Evolutionary conservation across 2,888 invertebrate genomes (phyloP), one percentile per base, ranked within the genome.

Genomic region (Plagiodera versicolora): DNA sequence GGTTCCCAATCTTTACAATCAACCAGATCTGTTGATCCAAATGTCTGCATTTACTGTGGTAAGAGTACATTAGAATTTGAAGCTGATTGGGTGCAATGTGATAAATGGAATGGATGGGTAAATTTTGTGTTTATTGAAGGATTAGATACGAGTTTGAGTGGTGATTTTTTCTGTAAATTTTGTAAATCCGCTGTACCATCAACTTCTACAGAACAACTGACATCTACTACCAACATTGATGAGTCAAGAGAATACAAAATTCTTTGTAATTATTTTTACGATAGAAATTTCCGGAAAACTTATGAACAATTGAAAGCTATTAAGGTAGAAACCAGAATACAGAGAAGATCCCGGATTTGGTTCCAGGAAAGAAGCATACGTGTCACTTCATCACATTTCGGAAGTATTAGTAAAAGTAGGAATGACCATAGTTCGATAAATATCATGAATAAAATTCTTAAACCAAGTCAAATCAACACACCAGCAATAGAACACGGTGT

Each of bases 41-140:
- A 53, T 53, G 2, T 39, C 14, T 63, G 59, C 20, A 30, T 45
- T 39, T 57, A 63, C 20, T 63, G 63, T 51, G 49, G 49, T 6
- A 17, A 54, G 18, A 50, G 56, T 14, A 16, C n/a, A 11, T 19
- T 46, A 18, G 51, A 60, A 9, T 56, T 50, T 9, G 39, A 9
- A 14, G 59, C 57, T 17, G 32, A 18, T 17, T 60, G 60, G 60
- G 57, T 60, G 2, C 32, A 57, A 28, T 63, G 57, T 17, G 63
- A 60, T 35, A 17, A 17, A 20, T 63, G 63, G 17, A 19, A 53
- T 16, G 48, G 51, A 1, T 63, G 63, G 57, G 47, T 63, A 30
- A 56, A 63, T 30, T 35, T 54, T 51, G 17, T 18, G n/a, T 60
- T 59, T 52, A 51, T 50, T 47, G 20, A 53, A 28, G 20, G 44